Base-by-base conservation (phyloP, 2,797 vertebrate genomes). In the Leptodactylus fallax region DNA sequence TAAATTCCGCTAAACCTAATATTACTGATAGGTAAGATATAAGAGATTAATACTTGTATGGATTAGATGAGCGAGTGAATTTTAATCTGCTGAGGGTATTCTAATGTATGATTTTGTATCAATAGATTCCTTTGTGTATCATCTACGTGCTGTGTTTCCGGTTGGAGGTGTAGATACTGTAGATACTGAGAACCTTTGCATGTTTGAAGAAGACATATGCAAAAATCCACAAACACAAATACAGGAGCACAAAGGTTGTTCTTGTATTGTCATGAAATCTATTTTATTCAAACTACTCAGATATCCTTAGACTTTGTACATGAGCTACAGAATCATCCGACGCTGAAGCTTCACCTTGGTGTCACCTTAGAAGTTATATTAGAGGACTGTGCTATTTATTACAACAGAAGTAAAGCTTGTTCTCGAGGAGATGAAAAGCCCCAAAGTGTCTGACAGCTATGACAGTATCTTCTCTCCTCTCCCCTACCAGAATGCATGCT, bases 141-240 rank as follows among this genome's bases (percentile, higher is more conserved):
- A 53, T 71, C 17, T 12, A 36, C 47, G 10, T 25, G n/a, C 47
- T 53, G 65, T 36, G 49, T 74, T 58, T 58, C 81, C 25, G 67
- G 65, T 14, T 82, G 23, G 49, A 27, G 56, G 81, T 36, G 1
- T 36, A 36, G 36, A 36, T 36, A 36, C 36, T 36, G 36, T 36
- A 55, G 27, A 83, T 27, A 13, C 69, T 45, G 17, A n/a, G n/a
- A n/a, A 72, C 55, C 55, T 36, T 81, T 72, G 81, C 65, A 83
- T 72, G 67, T 71, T 45, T 60, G 56, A 60, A 27, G 53, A 79
- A 83, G 67, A 56, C 55, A 36, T 72, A 83, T 83, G 81, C 65
- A 71, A 83, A 83, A 83, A 56, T 21, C 17, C n/a, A 69, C 51
- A 56, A 71, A 49, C 60, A 14, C 36, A 36, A 36, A 36, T 53